Base-by-base conservation (phyloP, 2,797 vertebrate species). In the Enteromius unitaeniatus region DNA sequence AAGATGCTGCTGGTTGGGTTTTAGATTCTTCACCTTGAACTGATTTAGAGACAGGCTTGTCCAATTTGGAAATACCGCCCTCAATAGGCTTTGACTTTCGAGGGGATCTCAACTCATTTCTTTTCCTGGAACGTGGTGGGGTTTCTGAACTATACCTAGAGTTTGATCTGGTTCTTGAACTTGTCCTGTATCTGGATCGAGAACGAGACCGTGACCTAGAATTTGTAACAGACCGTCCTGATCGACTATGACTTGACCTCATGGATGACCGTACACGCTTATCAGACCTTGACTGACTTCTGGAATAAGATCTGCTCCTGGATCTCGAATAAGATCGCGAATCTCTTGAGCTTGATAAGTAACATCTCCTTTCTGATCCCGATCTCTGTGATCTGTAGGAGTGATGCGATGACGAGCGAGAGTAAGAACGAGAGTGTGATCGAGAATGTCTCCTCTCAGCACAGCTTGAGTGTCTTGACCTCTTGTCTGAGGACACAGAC, bases 261-360 rank as follows among this genome's bases (percentile, higher is more conserved):
- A 87, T 85, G 31, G 91, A 94, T 40, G 93, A 94, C 70, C 88
- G 87, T 31, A 89, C 91, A 70, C 88, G 90, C 47, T 90, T 89
- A 55, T 89, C 87, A 10, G 94, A 94, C 86, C 91, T 93, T 76
- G 95, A 94, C 28, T 49, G 90, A 89, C 93, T 95, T 67, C 90
- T 88, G 17, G 92, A 90, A 86, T 92, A 94, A 9, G 97, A 97
- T 34, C 88, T 90, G 47, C 93, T 92, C 45, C 91, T 92, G 3
- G 96, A 96, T 68, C 94, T 94, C n/a, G 95, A 96, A 87, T 95
- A 95, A 0, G 96, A 96, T 0, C 86, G 91, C 0, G 95, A 96
- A 28, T 93, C 94, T 92, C 95, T 94, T 31, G 95, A 95, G 34
- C 83, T 84, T 0, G 96, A 95, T 0, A 95, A 95, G n/a, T 89